Base-by-base conservation (phyloP, 2,113 vertebrate genomes). In the Microcebus murinus region DNA sequence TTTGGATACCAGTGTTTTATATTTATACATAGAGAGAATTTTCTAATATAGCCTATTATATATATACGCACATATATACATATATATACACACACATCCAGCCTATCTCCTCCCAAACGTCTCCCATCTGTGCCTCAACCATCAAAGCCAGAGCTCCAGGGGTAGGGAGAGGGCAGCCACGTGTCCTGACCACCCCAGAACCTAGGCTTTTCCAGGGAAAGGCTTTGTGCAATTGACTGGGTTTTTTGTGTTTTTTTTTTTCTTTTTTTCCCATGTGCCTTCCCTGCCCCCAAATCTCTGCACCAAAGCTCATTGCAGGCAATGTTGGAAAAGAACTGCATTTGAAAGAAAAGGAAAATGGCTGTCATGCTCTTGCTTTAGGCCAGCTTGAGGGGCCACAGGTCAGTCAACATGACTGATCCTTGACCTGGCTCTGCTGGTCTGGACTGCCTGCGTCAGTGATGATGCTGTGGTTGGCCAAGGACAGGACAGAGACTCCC, bases 1-100 rank as follows among this genome's bases (percentile, higher is more conserved):
- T 97, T 97, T 97, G 96, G 95, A 97, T 96, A 97, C 96, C 97
- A 95, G 91, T 97, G 93, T 98, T 98, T 98, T 98, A 97, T 98
- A 97, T 96, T 97, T 97, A 98, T 97, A 97, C 79, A 96, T 87
- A 97, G 87, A 98, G 91, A 96, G 94, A 95, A 89, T 97, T 98
- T 98, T 98, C 97, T 97, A 98, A 97, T 95, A 97, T 92, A 97
- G 96, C 84, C 89, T 93, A 96, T 96, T 95, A 96, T 95, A 82
- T 85, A 87, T n/a, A 87, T 17, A 55, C 11, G 11, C 1, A 48
- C 0, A 21, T 6, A 67, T 1, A 59, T 6, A 93, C 18, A 79
- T 55, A 31, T 12, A 39, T 8, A 83, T 3, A 63, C 3, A 79
- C 20, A 42, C 18, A 90, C 48, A 36, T 15, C 45, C 77, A 67